A percentile compares a stretch with the other conserved stretches of the same genome.
Conservation (phyloP, 2,113 vertebrate species). For the Sinocyclocheilus grahami region DNA sequence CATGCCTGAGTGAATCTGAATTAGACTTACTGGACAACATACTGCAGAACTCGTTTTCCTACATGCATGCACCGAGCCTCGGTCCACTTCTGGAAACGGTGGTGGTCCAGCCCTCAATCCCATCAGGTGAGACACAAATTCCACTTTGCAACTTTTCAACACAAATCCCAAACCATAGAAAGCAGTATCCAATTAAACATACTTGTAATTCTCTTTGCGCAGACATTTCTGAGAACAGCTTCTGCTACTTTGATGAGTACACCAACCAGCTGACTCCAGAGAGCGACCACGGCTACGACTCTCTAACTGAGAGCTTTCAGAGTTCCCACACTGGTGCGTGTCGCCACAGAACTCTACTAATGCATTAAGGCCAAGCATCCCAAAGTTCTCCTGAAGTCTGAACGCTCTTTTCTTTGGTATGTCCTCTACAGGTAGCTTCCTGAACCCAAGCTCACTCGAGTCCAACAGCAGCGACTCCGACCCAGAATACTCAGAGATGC, state of each 20-base stretch:
- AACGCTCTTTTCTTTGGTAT: neutral
- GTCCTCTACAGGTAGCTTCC: slow-evolving; percentile 64
- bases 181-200: neutral
- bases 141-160: too few relatives aligned
- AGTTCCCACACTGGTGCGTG: slow-evolving; percentile 79
- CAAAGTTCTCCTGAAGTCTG: neutral
- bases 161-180: neutral
- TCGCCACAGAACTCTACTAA: neutral
- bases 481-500: slow-evolving; percentile 74
- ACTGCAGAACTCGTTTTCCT: slow-evolving; percentile 65
- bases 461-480: slow-evolving; percentile 89
- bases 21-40: slow-evolving; percentile 73
- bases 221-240: slow-evolving; percentile 65
- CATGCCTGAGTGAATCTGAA: slow-evolving; percentile 68
- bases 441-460: slow-evolving; percentile 82
- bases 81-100: slow-evolving; percentile 43
- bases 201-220: neutral
- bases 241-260: slow-evolving; percentile 68
- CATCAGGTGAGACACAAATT: slow-evolving; percentile 18
- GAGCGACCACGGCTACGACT: slow-evolving; percentile 72
- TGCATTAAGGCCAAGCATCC: neutral
- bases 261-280: slow-evolving; percentile 51
- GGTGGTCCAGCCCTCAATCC: slow-evolving; percentile 52
- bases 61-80: slow-evolving; percentile 57
- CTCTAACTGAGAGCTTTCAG: slow-evolving; percentile 81